A percentile compares a stretch with the other conserved stretches of the same genome.
Conservation (phyloP, 1,140 invertebrate species). For the Littorina saxatilis region DNA sequence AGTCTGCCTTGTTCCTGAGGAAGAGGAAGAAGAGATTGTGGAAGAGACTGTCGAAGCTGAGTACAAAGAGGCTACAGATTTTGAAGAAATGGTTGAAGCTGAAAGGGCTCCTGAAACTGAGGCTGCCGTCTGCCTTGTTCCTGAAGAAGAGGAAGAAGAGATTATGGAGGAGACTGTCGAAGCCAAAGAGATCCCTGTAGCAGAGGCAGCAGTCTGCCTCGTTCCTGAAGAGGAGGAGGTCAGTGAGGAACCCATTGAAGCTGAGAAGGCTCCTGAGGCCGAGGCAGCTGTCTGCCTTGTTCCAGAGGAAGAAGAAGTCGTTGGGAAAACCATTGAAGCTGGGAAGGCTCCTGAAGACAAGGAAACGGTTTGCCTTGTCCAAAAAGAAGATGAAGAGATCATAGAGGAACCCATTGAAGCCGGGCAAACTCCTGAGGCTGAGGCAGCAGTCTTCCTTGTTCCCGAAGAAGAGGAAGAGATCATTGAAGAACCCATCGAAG, state of each 20-base stretch:
- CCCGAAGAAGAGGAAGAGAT: neutral
- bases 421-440: neutral
- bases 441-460: neutral
- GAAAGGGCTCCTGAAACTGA: conserved; percentile 17
- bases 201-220: neutral
- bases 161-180: conserved; percentile 64
- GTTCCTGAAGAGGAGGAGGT: conserved; percentile 25
- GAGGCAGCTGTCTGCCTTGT: neutral
- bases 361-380: neutral
- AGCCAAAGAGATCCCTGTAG: neutral
- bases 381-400: neutral
- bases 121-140: neutral
- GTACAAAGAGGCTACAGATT: neutral
- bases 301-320: conserved; percentile 17
- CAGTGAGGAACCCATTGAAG: conserved; percentile 64
- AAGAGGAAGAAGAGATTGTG: neutral
- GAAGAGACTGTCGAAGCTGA: neutral
- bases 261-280: neutral
- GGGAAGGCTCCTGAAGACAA: neutral
- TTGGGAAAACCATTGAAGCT: neutral
- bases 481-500: conserved; percentile 1
- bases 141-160: conserved; percentile 32
- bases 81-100: neutral
- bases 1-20: neutral
- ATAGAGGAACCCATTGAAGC: neutral